Evolutionary conservation across 1,140 invertebrate genomes (phyloP).

Genomic region (Hylaeus volcanicus): DNA sequence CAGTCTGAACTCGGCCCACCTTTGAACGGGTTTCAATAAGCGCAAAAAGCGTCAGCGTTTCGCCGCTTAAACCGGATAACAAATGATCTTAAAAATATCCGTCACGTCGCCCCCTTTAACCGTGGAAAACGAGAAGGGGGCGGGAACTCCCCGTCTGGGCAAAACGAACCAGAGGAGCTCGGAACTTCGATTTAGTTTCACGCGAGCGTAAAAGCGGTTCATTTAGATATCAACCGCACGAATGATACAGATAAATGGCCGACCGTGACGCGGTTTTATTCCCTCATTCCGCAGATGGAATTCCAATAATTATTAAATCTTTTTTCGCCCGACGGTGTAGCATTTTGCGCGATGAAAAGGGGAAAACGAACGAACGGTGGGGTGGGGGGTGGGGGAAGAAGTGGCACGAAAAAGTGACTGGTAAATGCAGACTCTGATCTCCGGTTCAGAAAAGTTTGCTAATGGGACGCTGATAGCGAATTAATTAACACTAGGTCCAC

Average conservation of each 20-base stretch:
- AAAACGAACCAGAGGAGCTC: neutral
- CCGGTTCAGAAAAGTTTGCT: too few relatives aligned
- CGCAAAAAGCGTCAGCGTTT: slow-evolving; percentile 12
- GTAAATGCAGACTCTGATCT: too few relatives aligned
- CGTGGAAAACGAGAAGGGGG: neutral
- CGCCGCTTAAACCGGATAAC: slow-evolving; percentile 22
- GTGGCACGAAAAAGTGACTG: too few relatives aligned
- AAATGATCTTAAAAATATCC: slow-evolving; percentile 34
- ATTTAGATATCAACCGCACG: slow-evolving; percentile 9
- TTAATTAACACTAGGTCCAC: too few relatives aligned
- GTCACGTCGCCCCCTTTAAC: neutral
- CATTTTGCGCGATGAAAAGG: neutral
- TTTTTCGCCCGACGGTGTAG: neutral
- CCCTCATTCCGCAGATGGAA: slow-evolving; percentile 6
- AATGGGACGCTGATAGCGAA: too few relatives aligned
- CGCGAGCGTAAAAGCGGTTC: slow-evolving; percentile 7
- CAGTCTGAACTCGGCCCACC: neutral
- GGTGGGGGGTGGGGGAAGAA: too few relatives aligned
- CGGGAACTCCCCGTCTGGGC: neutral
- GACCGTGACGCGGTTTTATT: slow-evolving; percentile 3
- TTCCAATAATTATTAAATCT: slow-evolving; percentile 28
- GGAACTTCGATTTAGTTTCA: slow-evolving; percentile 5
- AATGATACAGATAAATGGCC: slow-evolving; percentile 33
- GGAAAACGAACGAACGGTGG: neutral
- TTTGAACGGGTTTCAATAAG: neutral